phyloP scores from a whole-genome alignment of 53 echinoderm and acorn worm genomes.

The Antedon mediterranea region DNA sequence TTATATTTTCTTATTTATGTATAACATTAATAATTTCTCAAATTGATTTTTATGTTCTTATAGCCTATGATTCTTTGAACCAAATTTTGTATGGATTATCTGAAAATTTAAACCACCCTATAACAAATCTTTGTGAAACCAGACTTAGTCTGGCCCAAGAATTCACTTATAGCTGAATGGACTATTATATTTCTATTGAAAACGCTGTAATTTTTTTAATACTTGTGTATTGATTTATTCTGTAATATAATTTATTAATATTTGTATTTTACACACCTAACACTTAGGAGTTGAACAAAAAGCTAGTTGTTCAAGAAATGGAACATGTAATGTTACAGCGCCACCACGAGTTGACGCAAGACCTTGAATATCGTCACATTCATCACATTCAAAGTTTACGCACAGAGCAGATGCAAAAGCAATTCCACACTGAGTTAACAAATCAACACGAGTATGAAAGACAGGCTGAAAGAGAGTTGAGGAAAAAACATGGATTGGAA shows the following conservation, averaged over 20 bases:
- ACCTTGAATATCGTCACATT: constrained; percentile 61
- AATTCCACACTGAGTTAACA: constrained; percentile 77
- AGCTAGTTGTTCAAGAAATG: constrained; percentile 73
- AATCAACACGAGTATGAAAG: constrained; percentile 97
- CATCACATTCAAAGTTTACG: constrained; percentile 73
- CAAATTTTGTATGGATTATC: too few relatives aligned
- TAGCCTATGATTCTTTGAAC: too few relatives aligned
- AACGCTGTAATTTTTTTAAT: too few relatives aligned
- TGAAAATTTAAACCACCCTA: too few relatives aligned
- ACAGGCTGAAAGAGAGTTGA: constrained; percentile 63
- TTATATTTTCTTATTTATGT: too few relatives aligned
- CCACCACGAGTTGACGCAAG: constrained; percentile 81
- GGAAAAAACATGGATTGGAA: constrained; percentile 78
- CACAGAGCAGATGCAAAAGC: constrained; percentile 86
- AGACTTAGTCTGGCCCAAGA: too few relatives aligned
- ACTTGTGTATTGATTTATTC: not conserved
- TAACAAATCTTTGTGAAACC: too few relatives aligned
- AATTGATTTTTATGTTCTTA: too few relatives aligned
- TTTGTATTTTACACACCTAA: not conserved
- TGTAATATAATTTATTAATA: not conserved
- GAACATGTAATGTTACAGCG: constrained; percentile 86
- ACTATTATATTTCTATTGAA: too few relatives aligned
- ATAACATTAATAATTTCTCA: too few relatives aligned
- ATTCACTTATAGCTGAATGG: too few relatives aligned
- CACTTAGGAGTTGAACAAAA: constrained; percentile 83